Evolutionary conservation across 2,797 vertebrate species (phyloP), one percentile per base, ranked within the genome.

Genomic region (Mareca strepera): DNA sequence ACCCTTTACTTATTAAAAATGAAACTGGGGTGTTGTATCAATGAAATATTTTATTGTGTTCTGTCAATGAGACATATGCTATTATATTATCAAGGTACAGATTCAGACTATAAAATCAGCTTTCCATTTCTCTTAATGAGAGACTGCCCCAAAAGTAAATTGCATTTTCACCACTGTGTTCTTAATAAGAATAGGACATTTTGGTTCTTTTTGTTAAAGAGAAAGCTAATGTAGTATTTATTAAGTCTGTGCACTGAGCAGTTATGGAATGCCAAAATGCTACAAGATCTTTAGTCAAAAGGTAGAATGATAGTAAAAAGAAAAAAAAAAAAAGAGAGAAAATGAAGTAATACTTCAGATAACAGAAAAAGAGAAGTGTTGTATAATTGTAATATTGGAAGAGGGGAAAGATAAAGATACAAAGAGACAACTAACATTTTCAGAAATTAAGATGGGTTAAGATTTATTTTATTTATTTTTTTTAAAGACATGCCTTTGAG

Each of bases 41-140:
- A 94, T 94, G 93, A 90, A 92, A 86, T 90, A 94, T 90, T 96
- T 96, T 94, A 96, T 91, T 97, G 90, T 96, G 88, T 76, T 94
- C 87, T 94, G 86, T 95, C 91, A 96, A 92, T 93, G 94, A 91
- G 83, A 94, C 95, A 88, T 86, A 96, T 52, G 91, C 94, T 87
- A 96, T 97, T 96, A 94, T 96, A 97, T 97, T 97, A 96, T 96
- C 92, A 86, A 95, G 93, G 94, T 92, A 88, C 95, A 89, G 92
- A 92, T 91, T 96, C 92, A 96, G 92, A 96, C 85, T 95, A 84
- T 12, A 86, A 96, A 97, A 97, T 94, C 92, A 97, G 96, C 90
- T 97, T 96, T 96, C 97, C 90, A 82, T 90, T 95, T 91, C 86
- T 92, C 89, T 91, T 97, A 95, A 97, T 93, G 91, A 95, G 89